Base-by-base conservation (phyloP, 2,888 invertebrate species). In the Caenorhabditis sp. region DNA sequence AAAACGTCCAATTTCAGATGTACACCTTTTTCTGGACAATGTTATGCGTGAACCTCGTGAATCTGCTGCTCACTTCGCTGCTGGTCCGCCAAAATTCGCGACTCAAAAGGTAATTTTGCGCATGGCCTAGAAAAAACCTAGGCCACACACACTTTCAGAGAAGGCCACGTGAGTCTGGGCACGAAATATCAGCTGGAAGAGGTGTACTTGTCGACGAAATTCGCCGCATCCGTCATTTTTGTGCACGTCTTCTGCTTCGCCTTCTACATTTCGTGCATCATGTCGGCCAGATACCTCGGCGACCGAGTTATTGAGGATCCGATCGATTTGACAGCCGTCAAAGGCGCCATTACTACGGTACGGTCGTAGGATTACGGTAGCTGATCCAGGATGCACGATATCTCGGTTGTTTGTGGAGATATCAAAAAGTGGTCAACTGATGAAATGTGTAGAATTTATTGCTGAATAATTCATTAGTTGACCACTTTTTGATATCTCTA, bases 101-200 rank as follows among this genome's bases (percentile, higher is more conserved):
- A 8, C 37, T 37, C 8, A 37, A 37, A 37, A 37, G n/a, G 37
- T 37, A 13, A 30, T 30, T 30, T 9, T 7, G 30, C 30, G 5
- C 30, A 30, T 30, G 5, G 5, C 30, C 30, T n/a, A n/a, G n/a
- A n/a, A n/a, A n/a, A n/a, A n/a, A n/a, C n/a, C n/a, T n/a, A n/a
- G n/a, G n/a, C 30, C 30, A 9, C 9, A 7, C 7, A 30, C 30
- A 30, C 13, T 11, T 41, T 41, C 22, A 43, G 43, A 11, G 46
- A 26, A 20, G 27, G 45, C n/a, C n/a, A n/a, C n/a, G n/a, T 32
- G 45, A 0, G 53, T 46, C 1, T 46, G 53, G 5, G 17, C 63
- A 20, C 45, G 15, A 65, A 65, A 55, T 65, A 65, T 55, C 63
- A 65, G 26, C 15, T 65, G 37, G 63, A 65, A 37, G 53, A 65